These are phyloP conservation scores for Heptranchias perlo DNA, from an alignment of 2,113 vertebrate species.

Conservation along the genomic window DNA sequence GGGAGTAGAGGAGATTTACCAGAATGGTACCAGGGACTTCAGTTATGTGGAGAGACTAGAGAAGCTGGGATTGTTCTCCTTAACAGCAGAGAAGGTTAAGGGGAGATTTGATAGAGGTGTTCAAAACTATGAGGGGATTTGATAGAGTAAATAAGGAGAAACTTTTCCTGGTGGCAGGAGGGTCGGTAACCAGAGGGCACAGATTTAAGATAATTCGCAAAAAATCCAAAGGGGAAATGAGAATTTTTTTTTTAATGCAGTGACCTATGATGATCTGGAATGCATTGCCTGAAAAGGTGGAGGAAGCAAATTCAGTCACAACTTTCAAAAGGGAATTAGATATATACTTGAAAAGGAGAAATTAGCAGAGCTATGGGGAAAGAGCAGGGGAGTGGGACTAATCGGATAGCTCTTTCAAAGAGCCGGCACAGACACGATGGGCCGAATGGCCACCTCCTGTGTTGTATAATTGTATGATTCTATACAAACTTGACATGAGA, in stretches of 20 bases:
- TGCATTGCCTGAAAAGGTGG: not conserved
- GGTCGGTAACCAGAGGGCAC: no score
- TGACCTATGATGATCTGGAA: not conserved
- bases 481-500: not conserved
- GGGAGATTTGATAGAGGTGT: no score
- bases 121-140: no score
- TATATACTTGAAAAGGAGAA: not conserved
- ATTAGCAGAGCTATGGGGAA: not conserved
- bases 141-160: no score
- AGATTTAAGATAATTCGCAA: no score
- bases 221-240: not conserved
- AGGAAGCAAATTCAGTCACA: not conserved
- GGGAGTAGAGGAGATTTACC: no score
- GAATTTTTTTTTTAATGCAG: not conserved
- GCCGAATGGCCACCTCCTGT: not conserved
- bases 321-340: not conserved
- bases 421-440: not conserved
- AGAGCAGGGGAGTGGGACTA: not conserved
- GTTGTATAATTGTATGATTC: not conserved
- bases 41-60: no score
- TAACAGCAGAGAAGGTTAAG: no score
- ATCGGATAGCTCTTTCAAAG: not conserved
- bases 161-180: no score
- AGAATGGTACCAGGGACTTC: no score
- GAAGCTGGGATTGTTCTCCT: no score